Base-by-base conservation (phyloP, 2,888 invertebrate genomes). In the Periphyllus acericola region DNA sequence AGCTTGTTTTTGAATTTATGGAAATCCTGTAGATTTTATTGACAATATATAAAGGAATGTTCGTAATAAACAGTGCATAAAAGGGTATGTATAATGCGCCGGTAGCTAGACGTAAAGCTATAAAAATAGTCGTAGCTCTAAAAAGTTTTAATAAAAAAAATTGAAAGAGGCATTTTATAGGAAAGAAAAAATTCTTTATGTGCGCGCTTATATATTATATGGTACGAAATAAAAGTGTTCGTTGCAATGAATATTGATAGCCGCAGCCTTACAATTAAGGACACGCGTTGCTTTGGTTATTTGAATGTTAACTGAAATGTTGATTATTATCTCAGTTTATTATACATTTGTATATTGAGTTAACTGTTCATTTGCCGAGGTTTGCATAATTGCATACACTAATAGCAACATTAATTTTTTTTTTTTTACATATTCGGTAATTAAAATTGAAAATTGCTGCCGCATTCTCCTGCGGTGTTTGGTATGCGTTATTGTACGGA, bases 21-120 rank as follows among this genome's bases (percentile, higher is more conserved):
- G 82, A 82, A 80, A 82, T 52, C 14, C 14, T 52, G 32, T 71
- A 71, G 68, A 71, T 71, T 82, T 82, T 82, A 71, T 82, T 71
- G 82, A 82, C 82, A 71, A 34, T 82, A 82, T 82, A 82, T 46
- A 71, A 71, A 71, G 25, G 25, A 71, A 82, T 52, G 32, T 46
- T 8, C 3, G 71, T 71, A 71, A 82, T 82, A 82, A 82, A 82
- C 71, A 34, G 71, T 71, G 32, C 68, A 71, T 82, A 82, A 71
- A 82, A 32, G 32, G 32, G 17, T 71, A 32, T 46, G 46, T 32
- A 32, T 82, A 71, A 52, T 71, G 29, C 71, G 29, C 82, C 8
- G 25, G 46, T 46, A 82, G 46, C 80, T 80, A 66, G 66, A 66
- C 80, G n/a, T 66, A 29, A 29, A 40, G 66, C 46, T 25, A 82